phyloP scores from a whole-genome alignment of 2,888 invertebrate species.

The Cantharis lateralis region DNA sequence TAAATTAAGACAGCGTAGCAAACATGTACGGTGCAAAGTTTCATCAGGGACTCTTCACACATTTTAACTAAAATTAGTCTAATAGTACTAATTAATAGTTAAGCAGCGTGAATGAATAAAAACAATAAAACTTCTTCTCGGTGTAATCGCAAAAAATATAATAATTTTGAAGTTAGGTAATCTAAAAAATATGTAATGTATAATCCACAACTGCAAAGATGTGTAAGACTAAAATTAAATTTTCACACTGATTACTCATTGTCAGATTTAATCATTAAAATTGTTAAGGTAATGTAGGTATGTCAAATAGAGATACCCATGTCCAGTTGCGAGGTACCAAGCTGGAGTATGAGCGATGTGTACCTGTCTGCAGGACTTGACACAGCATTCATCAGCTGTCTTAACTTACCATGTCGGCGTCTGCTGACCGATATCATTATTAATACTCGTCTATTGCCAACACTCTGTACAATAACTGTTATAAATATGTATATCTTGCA shows the following conservation, averaged over 20 bases:
- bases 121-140: not conserved
- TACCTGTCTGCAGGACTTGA: slow-evolving; percentile 41
- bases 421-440: slow-evolving; percentile 52
- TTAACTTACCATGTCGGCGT: slow-evolving; percentile 44
- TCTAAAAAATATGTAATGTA: not conserved
- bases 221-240: slow-evolving; percentile 9
- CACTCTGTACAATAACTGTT: slow-evolving; percentile 1
- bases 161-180: not conserved
- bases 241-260: slow-evolving; percentile 23
- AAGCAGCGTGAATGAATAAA: not conserved
- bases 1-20: not conserved
- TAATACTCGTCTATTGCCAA: slow-evolving; percentile 50
- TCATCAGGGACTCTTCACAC: not conserved
- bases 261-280: slow-evolving; percentile 23
- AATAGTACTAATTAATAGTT: not conserved
- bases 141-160: not conserved
- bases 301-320: slow-evolving; percentile 24
- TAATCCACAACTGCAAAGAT: not conserved
- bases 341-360: slow-evolving; percentile 40
- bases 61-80: not conserved
- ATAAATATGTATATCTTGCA: not conserved
- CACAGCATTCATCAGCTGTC: slow-evolving; percentile 49
- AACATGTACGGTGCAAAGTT: not conserved
- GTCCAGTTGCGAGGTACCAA: slow-evolving; percentile 27
- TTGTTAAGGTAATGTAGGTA: slow-evolving; percentile 21